phyloP scores from a whole-genome alignment of 2,113 vertebrate species.

The Xiphophorus hellerii region DNA sequence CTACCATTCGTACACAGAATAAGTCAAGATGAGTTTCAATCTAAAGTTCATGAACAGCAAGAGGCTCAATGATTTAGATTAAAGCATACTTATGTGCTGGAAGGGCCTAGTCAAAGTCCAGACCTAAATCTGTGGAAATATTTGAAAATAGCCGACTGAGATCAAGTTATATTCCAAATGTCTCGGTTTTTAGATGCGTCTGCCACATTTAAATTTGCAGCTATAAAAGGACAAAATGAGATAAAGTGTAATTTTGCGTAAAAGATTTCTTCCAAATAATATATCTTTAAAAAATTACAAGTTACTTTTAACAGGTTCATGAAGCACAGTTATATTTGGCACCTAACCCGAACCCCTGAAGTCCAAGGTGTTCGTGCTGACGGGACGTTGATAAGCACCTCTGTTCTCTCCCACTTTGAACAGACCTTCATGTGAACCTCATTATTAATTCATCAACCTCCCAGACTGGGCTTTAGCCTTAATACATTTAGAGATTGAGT shows the following conservation, averaged over 20 bases:
- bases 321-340: conserved; percentile 32
- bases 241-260: neutral
- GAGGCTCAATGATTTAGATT: neutral
- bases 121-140: neutral
- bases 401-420: conserved; percentile 44
- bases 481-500: conserved; percentile 69
- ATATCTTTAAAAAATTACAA: neutral
- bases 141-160: neutral
- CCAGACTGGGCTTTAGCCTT: conserved; percentile 59
- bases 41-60: no score
- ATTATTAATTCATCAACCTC: conserved; percentile 73
- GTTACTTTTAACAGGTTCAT: neutral
- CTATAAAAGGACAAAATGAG: neutral
- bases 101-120: neutral
- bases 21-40: no score
- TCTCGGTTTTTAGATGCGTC: no score
- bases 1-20: no score
- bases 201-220: no score
- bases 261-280: neutral
- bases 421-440: conserved; percentile 53
- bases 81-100: neutral
- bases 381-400: conserved; percentile 34
- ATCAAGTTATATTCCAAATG: neutral
- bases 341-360: conserved; percentile 10
- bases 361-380: conserved; percentile 22